phyloP scores from a whole-genome alignment of 2,797 vertebrate genomes.

The Sciaenops ocellatus region DNA sequence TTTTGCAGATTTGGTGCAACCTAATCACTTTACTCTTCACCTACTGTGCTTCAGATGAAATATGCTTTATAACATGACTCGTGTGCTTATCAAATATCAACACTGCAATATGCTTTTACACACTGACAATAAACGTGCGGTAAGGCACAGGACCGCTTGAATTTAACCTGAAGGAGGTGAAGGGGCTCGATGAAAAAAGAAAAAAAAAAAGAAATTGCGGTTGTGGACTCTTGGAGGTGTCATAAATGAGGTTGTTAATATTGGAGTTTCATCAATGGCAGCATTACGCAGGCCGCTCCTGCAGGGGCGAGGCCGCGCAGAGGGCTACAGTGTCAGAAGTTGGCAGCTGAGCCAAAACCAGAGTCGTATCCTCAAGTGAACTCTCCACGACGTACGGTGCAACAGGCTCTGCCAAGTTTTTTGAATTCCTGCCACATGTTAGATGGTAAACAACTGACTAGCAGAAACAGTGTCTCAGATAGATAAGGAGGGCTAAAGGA shows the following conservation, averaged over 20 bases:
- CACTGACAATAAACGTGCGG: conserved; percentile 1
- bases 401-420: conserved; percentile 81
- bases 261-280: conserved; percentile 84
- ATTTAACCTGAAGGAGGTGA: conserved; percentile 33
- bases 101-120: conserved; percentile 13
- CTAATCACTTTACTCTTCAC: not conserved
- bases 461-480: conserved; percentile 65
- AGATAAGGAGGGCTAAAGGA: conserved; percentile 37
- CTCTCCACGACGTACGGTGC: conserved; percentile 81
- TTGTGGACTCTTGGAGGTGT: conserved; percentile 73
- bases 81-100: conserved; percentile 9
- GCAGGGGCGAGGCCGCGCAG: conserved; percentile 83
- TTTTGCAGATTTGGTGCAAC: not conserved
- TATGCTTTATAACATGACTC: not conserved
- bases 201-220: conserved; percentile 16
- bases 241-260: conserved; percentile 82
- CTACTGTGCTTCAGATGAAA: not conserved
- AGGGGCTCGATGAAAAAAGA: conserved; percentile 19
- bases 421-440: conserved; percentile 83
- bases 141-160: conserved; percentile 1
- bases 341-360: conserved; percentile 86
- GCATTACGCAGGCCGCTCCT: conserved; percentile 76
- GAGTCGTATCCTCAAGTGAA: conserved; percentile 87
- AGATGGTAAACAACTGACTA: conserved; percentile 82
- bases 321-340: conserved; percentile 87